Percentiles rank a stretch among this genome's conserved stretches.
phyloP scores from a whole-genome alignment of 2,113 vertebrate species.

The Halichoeres trimaculatus region DNA sequence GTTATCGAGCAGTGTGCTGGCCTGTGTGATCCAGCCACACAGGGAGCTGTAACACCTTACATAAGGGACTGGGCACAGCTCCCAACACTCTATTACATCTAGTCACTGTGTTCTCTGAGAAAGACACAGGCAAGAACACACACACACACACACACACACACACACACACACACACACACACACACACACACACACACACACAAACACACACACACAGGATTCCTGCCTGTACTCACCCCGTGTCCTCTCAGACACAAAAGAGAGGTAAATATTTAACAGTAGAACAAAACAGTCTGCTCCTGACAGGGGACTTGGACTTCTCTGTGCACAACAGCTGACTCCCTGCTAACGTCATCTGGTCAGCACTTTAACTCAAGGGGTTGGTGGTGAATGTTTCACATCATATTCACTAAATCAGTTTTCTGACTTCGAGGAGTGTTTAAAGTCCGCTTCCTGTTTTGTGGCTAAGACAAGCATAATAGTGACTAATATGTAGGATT shows the following conservation, averaged over 20 bases:
- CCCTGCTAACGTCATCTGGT: neutral
- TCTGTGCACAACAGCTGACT: neutral
- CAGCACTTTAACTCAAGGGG: neutral
- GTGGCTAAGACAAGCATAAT: too few relatives aligned
- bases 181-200: constrained; percentile 17
- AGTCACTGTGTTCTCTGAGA: constrained; percentile 8
- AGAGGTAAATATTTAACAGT: constrained; percentile 62
- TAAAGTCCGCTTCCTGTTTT: too few relatives aligned
- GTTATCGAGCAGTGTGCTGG: constrained; percentile 30
- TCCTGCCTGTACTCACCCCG: constrained; percentile 31
- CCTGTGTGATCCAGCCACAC: constrained; percentile 26
- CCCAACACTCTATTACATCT: constrained; percentile 33
- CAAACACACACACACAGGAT: constrained; percentile 19
- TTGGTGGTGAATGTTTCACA: too few relatives aligned
- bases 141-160: constrained; percentile 20
- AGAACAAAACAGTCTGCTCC: constrained; percentile 44
- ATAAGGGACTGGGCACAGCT: constrained; percentile 45
- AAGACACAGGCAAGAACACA: constrained; percentile 21
- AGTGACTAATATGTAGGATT: too few relatives aligned
- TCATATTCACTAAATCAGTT: too few relatives aligned
- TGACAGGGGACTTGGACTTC: constrained; percentile 11
- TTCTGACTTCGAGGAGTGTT: too few relatives aligned
- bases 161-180: constrained; percentile 22
- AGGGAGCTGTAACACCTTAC: constrained; percentile 41
- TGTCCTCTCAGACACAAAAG: constrained; percentile 41